Evolutionary conservation across 2,113 vertebrate species (phyloP).

Genomic region (Pomatorhinus ruficollis): DNA sequence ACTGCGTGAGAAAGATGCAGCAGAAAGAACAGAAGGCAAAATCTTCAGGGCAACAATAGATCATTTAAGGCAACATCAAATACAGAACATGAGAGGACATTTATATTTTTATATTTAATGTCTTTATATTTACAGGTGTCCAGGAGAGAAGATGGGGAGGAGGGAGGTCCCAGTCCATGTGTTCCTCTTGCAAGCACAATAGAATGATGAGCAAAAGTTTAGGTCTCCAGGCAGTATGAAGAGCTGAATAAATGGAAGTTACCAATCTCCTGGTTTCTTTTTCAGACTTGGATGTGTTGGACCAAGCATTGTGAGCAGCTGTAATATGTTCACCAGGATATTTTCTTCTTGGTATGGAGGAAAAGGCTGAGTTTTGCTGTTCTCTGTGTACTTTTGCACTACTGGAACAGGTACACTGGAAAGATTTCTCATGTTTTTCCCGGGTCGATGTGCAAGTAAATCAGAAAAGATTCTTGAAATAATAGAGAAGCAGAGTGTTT

Average conservation of each 20-base stretch:
- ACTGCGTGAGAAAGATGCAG: no score
- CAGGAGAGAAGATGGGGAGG: not conserved
- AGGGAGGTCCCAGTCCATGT: rapidly evolving
- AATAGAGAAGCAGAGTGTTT: not conserved
- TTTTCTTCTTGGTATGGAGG: not conserved
- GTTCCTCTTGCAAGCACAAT: not conserved
- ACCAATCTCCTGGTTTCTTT: not conserved
- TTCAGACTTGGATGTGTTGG: not conserved
- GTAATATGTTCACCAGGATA: not conserved
- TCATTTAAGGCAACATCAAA: not conserved
- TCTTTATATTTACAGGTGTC: not conserved
- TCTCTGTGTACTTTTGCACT: not conserved
- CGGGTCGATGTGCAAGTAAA: not conserved
- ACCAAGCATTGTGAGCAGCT: not conserved
- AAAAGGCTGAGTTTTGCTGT: not conserved
- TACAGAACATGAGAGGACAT: not conserved
- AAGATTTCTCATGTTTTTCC: not conserved
- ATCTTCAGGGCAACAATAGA: no score
- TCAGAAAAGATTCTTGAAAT: not conserved
- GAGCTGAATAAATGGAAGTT: not conserved
- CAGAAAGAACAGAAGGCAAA: no score
- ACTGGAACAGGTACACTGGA: not conserved
- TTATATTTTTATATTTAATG: not conserved
- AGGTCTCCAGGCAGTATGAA: not conserved
- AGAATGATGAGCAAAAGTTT: not conserved